Base-by-base conservation (phyloP, 2,797 vertebrate species). In the Hozukius guyotensis region DNA sequence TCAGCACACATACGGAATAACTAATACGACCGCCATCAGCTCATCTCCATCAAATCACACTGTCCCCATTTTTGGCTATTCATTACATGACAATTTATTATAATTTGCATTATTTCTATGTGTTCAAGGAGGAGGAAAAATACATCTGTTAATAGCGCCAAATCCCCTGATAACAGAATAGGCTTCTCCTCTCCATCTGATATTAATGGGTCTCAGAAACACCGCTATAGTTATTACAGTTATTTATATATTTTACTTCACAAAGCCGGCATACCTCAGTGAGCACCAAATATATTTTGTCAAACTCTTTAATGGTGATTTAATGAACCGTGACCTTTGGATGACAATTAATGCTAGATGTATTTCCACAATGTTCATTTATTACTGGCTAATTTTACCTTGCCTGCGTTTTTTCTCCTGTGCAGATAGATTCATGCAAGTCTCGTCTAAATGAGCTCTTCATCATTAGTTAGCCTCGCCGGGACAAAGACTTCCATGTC, bases 211-310 rank as follows among this genome's bases (percentile, higher is more conserved):
- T 90, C 87, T 81, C 59, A 53, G 87, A 92, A 91, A 92, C 89
- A 91, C 88, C 86, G 89, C 89, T 86, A 78, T 87, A 93, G 92
- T 94, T 93, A 93, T 93, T 90, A 89, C 91, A 79, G 89, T 93
- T 95, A 94, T 95, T 95, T 95, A 94, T 95, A 93, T 90, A 91
- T 93, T 93, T 93, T 89, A 93, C 89, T 84, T 93, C 89, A 94
- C 92, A 94, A 94, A 94, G 92, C 89, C 82, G 27, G 90, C 92
- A 93, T 92, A 95, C 92, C 90, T 94, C 94, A 95, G 82, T 95
- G 93, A 95, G 86, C 93, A 94, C 86, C 87, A 89, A 93, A 93
- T 93, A 91, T 91, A 94, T 94, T 94, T 94, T 78, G 88, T 94
- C 93, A 93, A 93, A 92, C 90, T 92, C 92, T 93, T 94, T 94